Conservation (phyloP, 2,797 vertebrate genomes). For the Okamejei kenojei region DNA sequence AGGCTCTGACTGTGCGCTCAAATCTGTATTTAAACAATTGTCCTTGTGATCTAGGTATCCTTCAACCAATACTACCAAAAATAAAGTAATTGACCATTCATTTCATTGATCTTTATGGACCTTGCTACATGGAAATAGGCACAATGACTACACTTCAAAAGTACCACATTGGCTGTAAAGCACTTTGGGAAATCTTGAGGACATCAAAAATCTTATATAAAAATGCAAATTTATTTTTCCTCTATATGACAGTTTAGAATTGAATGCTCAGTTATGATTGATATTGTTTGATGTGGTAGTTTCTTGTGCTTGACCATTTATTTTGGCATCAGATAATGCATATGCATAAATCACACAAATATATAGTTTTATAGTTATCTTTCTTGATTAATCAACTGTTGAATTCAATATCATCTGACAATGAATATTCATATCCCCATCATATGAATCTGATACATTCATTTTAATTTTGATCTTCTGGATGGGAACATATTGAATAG, state of each 20-base stretch:
- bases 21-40: neutral
- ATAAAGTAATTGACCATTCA: neutral
- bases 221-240: conserved; percentile 26
- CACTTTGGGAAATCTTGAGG: conserved; percentile 29
- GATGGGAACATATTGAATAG: neutral
- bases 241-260: conserved; percentile 12
- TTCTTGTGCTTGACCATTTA: conserved; percentile 16
- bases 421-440: conserved; percentile 18
- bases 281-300: conserved; percentile 28
- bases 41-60: neutral
- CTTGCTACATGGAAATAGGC: conserved; percentile 15
- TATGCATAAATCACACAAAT: conserved; percentile 30
- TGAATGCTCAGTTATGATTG: conserved; percentile 26
- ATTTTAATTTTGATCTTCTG: neutral
- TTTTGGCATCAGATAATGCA: conserved; percentile 26
- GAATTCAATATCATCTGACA: neutral
- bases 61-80: neutral
- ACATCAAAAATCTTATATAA: conserved; percentile 27
- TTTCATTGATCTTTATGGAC: conserved; percentile 2
- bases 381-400: neutral
- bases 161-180: conserved; percentile 22
- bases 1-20: neutral
- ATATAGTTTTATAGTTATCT: conserved; percentile 12
- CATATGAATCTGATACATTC: conserved; percentile 4
- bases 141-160: conserved; percentile 18